Evolutionary conservation across 2,888 invertebrate species (phyloP).

Genomic region (Pristionchus entomophagus): DNA sequence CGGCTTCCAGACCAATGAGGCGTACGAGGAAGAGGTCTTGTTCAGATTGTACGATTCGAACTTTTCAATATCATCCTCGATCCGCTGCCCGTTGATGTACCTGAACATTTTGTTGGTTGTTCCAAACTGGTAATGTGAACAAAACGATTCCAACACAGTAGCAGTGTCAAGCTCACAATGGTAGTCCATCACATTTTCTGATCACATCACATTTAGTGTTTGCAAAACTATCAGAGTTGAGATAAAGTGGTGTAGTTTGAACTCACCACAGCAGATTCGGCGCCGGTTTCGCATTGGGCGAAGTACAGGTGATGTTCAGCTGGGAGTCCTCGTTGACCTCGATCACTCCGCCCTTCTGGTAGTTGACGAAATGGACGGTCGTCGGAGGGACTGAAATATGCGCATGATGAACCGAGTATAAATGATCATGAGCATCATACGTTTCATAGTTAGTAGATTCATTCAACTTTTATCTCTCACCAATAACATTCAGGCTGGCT

Average conservation of each 20-base stretch:
- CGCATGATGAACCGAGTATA: too few relatives aligned
- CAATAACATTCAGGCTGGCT: conserved; percentile 69
- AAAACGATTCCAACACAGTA: too few relatives aligned
- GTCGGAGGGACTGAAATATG: conserved; percentile 70
- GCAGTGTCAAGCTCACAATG: too few relatives aligned
- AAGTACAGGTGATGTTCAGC: conserved; percentile 72
- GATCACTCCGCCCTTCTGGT: conserved; percentile 64
- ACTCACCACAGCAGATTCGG: conserved; percentile 64
- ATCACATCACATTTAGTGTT: neutral
- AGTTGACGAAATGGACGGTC: conserved; percentile 64
- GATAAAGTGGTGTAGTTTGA: neutral
- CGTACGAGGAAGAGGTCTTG: conserved; percentile 63
- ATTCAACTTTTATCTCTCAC: conserved; percentile 50
- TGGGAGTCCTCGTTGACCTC: conserved; percentile 70
- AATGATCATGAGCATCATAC: too few relatives aligned
- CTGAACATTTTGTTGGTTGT: too few relatives aligned
- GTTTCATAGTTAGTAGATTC: neutral
- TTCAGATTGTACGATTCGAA: conserved; percentile 64
- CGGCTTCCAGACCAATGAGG: conserved; percentile 61
- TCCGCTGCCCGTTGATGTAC: conserved; percentile 69
- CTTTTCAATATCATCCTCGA: conserved; percentile 60
- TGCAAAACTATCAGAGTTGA: neutral
- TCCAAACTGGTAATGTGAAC: too few relatives aligned
- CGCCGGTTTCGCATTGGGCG: conserved; percentile 69
- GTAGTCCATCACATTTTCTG: too few relatives aligned